phyloP scores from a whole-genome alignment of 2,888 invertebrate genomes.

The Megamerina dolium region DNA sequence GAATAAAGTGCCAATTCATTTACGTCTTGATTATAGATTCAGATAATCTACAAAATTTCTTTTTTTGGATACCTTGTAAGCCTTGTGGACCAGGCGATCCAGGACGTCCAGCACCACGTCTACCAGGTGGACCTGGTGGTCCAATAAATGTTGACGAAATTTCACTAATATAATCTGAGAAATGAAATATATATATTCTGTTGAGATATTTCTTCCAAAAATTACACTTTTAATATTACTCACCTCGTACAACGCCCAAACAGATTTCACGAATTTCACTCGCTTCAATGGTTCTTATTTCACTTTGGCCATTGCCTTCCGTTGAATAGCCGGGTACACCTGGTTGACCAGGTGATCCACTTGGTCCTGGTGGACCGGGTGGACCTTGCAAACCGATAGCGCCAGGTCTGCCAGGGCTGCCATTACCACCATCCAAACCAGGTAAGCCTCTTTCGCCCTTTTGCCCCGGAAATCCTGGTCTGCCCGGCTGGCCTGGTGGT shows the following conservation, averaged over 20 bases:
- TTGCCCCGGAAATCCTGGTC: conserved; percentile 46
- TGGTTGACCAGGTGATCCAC: conserved; percentile 17
- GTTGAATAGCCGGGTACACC: conserved; percentile 20
- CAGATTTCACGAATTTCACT: conserved; percentile 75
- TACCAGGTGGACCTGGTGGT: conserved; percentile 37
- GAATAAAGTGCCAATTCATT: too few relatives aligned
- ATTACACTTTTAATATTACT: conserved; percentile 13
- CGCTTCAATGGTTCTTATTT: conserved; percentile 42
- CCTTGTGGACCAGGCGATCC: conserved; percentile 22
- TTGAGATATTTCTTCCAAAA: too few relatives aligned
- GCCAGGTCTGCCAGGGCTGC: conserved; percentile 55
- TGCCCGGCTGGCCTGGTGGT: conserved; percentile 49
- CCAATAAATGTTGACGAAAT: conserved; percentile 53
- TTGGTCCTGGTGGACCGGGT: conserved; percentile 26
- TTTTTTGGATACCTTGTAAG: conserved; percentile 18
- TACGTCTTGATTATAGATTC: too few relatives aligned
- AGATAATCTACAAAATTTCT: too few relatives aligned
- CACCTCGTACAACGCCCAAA: conserved; percentile 71
- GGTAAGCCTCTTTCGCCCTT: conserved; percentile 25
- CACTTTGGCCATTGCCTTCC: conserved; percentile 23
- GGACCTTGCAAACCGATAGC: conserved; percentile 51
- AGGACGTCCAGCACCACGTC: conserved; percentile 54
- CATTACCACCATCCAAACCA: conserved; percentile 23
- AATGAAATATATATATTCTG: not conserved
- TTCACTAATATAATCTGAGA: conserved; percentile 69